A percentile compares a stretch with the other conserved stretches of the same genome.
Conservation (phyloP, 2,888 invertebrate species). For the Heliconius erato region DNA sequence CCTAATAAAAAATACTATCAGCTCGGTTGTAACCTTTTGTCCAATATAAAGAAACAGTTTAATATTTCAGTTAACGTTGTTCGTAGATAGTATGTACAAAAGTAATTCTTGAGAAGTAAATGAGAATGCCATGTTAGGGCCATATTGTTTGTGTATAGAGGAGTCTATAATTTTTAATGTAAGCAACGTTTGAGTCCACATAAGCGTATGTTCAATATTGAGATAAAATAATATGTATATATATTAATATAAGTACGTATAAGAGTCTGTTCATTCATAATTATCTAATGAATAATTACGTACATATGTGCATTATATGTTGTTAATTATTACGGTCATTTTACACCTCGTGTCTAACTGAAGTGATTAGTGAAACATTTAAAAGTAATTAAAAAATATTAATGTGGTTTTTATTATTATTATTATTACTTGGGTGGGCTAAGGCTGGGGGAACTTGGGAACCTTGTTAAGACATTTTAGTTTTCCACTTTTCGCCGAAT, state of each 20-base stretch:
- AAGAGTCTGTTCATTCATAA: constrained; percentile 16
- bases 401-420: not conserved
- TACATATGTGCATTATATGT: not conserved
- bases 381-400: not conserved
- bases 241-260: not conserved
- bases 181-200: constrained; percentile 7
- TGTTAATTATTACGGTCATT: constrained; percentile 26
- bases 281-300: constrained; percentile 12
- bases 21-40: not conserved
- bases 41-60: constrained; percentile 8
- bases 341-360: constrained; percentile 10
- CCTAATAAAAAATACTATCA: not conserved
- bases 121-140: constrained; percentile 7
- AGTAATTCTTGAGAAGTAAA: constrained; percentile 10
- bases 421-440: no score
- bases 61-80: not conserved
- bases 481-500: no score
- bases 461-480: no score
- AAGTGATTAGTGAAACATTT: not conserved
- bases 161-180: constrained; percentile 18
- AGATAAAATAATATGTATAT: constrained; percentile 5
- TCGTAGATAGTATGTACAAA: constrained; percentile 2
- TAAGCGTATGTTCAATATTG: constrained; percentile 3
- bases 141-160: constrained; percentile 10
- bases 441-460: no score